Evolutionary conservation across 2,888 invertebrate species (phyloP), one percentile per base, ranked within the genome.

Genomic region (Monochamus alternatus): DNA sequence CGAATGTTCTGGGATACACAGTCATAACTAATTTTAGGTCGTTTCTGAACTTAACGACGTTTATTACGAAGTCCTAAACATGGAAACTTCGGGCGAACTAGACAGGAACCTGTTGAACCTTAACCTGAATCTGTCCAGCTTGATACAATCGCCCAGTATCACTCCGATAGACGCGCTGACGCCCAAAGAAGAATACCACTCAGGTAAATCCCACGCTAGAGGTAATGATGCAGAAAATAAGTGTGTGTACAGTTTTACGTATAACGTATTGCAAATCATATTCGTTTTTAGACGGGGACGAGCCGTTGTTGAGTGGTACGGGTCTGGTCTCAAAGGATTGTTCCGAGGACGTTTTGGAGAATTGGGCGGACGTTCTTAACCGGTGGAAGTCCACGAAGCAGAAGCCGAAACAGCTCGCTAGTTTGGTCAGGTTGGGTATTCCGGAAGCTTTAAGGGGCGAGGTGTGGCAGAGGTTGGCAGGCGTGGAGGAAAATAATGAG

Each of bases 271-370:
- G 9, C 38, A 3, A 30, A 12, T 63, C 62, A 5, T 31, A 55
- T 38, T 44, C 59, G 30, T 70, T 82, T 80, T 38, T 83, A 92
- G 97, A 97, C 90, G 96, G 96, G 9, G 97, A 97, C 85, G 99
- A 99, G 86, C 98, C 98, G 0, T 90, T 99, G 78, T 90, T 98
- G n/a, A 98, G 98, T 89, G 99, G 99, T 0, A 98, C 98, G 4
- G 99, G 99, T 0, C 94, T 96, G 85, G 99, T 99, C 1, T 97
- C 97, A 0, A 98, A 98, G 88, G 98, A 99, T 85, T 98, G 98
- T 86, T 95, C 96, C 0, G 97, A 96, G 87, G 96, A 96, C 82
- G 96, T 98, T 65, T 90, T 99, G 63, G 96, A 95, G 72, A 95
- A 94, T 83, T 99, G 99, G 99, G 94, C 95, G 71, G 97, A 98